Conservation (phyloP, 1,140 invertebrate genomes). For the Heliconius hewitsoni region DNA sequence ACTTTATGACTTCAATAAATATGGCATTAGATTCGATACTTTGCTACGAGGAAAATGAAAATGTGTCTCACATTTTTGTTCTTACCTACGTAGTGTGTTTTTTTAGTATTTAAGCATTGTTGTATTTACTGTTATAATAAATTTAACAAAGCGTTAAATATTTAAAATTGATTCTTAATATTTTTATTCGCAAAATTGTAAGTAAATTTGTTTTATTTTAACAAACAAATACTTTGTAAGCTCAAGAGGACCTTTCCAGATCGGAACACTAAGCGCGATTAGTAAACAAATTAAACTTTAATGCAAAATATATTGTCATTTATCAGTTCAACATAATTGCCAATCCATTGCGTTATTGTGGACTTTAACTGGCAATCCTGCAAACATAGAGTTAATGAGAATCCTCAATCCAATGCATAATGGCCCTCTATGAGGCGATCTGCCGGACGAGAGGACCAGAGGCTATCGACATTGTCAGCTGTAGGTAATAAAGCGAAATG, state of each 20-base stretch:
- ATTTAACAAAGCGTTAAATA: no score
- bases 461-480: conserved; percentile 45
- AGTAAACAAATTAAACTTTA: neutral
- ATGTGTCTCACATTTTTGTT: no score
- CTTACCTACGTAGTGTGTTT: no score
- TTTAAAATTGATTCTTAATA: no score
- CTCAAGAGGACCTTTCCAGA: neutral
- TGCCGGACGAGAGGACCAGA: conserved; percentile 34
- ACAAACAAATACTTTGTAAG: no score
- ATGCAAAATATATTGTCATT: neutral
- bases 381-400: conserved; percentile 57
- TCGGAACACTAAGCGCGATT: neutral
- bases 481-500: conserved; percentile 54
- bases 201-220: no score
- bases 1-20: no score
- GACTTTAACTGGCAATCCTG: conserved; percentile 31
- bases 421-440: conserved; percentile 46
- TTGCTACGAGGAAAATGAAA: no score
- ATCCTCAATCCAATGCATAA: conserved; percentile 56
- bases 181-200: no score
- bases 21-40: no score
- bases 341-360: conserved; percentile 10
- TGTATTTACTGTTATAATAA: no score
- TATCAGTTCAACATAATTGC: conserved; percentile 25
- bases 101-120: no score